Conservation (phyloP, 2,797 vertebrate species). For the Petrocephalus schoutedeni region DNA sequence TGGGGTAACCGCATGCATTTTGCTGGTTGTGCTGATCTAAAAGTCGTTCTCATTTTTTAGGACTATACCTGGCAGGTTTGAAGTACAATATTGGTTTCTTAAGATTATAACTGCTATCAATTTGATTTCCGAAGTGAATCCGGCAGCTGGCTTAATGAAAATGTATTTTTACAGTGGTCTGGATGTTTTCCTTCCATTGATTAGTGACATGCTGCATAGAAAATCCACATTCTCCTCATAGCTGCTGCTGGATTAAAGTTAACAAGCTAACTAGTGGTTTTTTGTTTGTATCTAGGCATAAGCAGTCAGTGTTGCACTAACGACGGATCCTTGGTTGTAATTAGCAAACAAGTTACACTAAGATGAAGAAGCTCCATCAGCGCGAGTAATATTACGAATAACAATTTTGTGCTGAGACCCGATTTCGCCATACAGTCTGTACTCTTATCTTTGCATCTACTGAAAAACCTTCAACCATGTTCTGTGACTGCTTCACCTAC, state of each 20-base stretch:
- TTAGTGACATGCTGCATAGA: not conserved
- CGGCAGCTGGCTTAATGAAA: not conserved
- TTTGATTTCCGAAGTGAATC: not conserved
- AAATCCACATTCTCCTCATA: not conserved
- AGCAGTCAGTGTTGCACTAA: not conserved
- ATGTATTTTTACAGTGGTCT: not conserved
- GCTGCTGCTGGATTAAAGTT: not conserved
- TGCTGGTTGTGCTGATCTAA: not conserved
- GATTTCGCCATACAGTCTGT: not conserved
- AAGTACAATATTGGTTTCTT: not conserved
- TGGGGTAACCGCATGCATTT: not conserved
- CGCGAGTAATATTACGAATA: not conserved
- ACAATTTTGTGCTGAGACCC: not conserved
- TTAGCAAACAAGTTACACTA: not conserved
- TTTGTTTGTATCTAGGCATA: not conserved
- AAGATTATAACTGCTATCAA: not conserved
- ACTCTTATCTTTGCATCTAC: not conserved
- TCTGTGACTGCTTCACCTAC: not conserved
- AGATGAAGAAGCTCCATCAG: not conserved
- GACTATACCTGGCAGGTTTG: not conserved
- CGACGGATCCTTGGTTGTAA: not conserved
- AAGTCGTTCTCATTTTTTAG: not conserved
- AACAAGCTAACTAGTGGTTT: not conserved
- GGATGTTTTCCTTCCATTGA: not conserved
- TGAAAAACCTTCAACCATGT: not conserved